Evolutionary conservation across 2,888 invertebrate species (phyloP).

Genomic region (Oscheius sp.): DNA sequence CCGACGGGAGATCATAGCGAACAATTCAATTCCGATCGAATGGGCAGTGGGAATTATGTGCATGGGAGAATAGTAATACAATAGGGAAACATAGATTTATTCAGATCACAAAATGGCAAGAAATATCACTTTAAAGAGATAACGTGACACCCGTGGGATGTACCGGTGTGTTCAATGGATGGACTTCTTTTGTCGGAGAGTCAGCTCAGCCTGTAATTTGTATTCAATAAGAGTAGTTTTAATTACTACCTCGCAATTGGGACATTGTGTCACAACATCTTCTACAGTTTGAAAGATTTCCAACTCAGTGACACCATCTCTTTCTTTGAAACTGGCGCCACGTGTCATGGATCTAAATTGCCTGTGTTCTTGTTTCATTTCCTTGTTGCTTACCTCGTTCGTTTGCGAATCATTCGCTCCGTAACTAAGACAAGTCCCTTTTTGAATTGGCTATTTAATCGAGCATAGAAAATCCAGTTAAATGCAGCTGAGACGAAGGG

Average conservation of each 20-base stretch:
- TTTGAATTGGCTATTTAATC: constrained; percentile 64
- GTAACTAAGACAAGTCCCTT: constrained; percentile 62
- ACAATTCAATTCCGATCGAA: too few species aligned
- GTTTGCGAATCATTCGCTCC: constrained; percentile 58
- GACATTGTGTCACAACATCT: constrained; percentile 54
- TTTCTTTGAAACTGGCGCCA: constrained; percentile 36
- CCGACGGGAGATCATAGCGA: too few species aligned
- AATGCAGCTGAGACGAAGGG: constrained; percentile 59
- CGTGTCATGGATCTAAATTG: constrained; percentile 42
- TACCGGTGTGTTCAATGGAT: constrained; percentile 1
- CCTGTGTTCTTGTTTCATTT: neutral
- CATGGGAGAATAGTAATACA: too few species aligned
- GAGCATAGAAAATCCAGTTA: constrained; percentile 65
- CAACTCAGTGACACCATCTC: constrained; percentile 34
- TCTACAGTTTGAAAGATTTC: constrained; percentile 39
- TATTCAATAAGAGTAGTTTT: neutral
- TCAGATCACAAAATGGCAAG: too few species aligned
- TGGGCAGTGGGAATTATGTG: too few species aligned
- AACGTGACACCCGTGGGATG: constrained; percentile 12
- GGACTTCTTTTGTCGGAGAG: constrained; percentile 27
- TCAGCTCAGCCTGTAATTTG: constrained; percentile 26
- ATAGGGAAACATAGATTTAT: too few species aligned
- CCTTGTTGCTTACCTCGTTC: constrained; percentile 46
- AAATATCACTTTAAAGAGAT: constrained; percentile 9
- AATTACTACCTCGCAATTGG: constrained; percentile 52